A percentile compares a stretch with the other conserved stretches of the same genome.
phyloP scores from a whole-genome alignment of 2,888 invertebrate genomes.

The Polyommatus icarus region DNA sequence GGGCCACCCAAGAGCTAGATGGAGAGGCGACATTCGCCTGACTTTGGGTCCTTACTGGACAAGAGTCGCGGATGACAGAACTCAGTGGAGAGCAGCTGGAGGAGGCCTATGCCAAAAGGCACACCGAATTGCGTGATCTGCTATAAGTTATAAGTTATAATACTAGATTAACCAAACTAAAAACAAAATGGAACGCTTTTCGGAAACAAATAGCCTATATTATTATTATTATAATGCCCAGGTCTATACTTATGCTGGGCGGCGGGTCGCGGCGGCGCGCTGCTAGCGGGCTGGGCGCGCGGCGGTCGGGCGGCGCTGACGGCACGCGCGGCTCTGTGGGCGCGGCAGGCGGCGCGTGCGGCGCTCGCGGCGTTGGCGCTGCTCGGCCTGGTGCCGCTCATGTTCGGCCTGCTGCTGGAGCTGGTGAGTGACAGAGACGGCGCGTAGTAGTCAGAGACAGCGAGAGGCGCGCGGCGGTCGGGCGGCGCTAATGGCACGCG shows the following conservation, averaged over 20 bases:
- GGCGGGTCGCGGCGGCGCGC: constrained; percentile 88
- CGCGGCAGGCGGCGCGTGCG: constrained; percentile 86
- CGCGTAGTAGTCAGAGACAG: background rate
- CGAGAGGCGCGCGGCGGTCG: constrained; percentile 73
- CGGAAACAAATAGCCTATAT: too few relatives aligned
- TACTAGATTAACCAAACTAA: too few relatives aligned
- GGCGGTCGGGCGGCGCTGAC: constrained; percentile 90
- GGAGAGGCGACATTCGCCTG: too few relatives aligned
- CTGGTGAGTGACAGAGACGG: constrained; percentile 73
- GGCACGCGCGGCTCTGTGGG: constrained; percentile 87
- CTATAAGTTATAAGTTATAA: too few relatives aligned
- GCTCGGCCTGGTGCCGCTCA: constrained; percentile 93
- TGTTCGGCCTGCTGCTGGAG: constrained; percentile 95
- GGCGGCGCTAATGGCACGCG: too few relatives aligned
- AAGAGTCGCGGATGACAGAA: too few relatives aligned
- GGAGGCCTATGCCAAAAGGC: too few relatives aligned
- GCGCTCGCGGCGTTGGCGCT: constrained; percentile 88
- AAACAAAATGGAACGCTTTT: too few relatives aligned
- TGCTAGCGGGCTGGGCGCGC: constrained; percentile 93
- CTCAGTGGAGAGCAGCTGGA: too few relatives aligned
- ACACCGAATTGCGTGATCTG: too few relatives aligned
- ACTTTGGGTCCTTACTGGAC: too few relatives aligned
- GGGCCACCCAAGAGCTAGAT: too few relatives aligned
- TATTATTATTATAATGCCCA: constrained; percentile 39
- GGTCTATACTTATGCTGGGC: constrained; percentile 98